Base-by-base conservation (phyloP, 2,113 vertebrate genomes). In the Triplophysa rosa region DNA sequence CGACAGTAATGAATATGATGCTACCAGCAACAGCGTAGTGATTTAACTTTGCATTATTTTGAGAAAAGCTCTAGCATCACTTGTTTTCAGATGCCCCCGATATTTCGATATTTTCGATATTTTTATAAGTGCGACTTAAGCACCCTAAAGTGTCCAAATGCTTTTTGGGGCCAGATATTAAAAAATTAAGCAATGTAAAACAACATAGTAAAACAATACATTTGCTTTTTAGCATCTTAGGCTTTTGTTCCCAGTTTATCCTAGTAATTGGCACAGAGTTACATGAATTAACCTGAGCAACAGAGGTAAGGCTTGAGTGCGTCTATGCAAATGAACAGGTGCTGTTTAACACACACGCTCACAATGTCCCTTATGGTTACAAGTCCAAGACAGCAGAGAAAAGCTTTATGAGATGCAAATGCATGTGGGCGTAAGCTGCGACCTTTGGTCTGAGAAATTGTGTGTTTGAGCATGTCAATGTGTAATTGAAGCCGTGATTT, bases 281-380 rank as follows among this genome's bases (percentile, higher is more conserved):
- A 63, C 40, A 0, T 23, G 4, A 49, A 75, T 75, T 75, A 75
- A 63, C 72, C 59, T 49, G 40, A 63, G 37, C 59, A n/a, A 33
- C 23, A 29, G 56, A 75, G 72, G 45, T 75, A 5, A 62, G 23
- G 16, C 72, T 29, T 29, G 11, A 75, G 72, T 47, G 72, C 40
- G 11, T 75, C 59, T 62, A 16, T 75, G 72, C 72, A 75, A 29
- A 75, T 75, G 72, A 75, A 63, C 72, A 75, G 59, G 72, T 75
- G 72, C 58, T 47, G 37, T 8, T 4, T 26, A 19, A 5, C 67
- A 52, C 66, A 68, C 13, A 69, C 67, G 23, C 67, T n/a, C 45
- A 70, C 17, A 70, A n/a, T 33, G 47, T 69, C 67, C 45, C 67
- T 54, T 69, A 52, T 24, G 67, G 24, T 54, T 54, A 69, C 13